Base-by-base conservation (phyloP, 2,113 vertebrate genomes). In the Pan paniscus region DNA sequence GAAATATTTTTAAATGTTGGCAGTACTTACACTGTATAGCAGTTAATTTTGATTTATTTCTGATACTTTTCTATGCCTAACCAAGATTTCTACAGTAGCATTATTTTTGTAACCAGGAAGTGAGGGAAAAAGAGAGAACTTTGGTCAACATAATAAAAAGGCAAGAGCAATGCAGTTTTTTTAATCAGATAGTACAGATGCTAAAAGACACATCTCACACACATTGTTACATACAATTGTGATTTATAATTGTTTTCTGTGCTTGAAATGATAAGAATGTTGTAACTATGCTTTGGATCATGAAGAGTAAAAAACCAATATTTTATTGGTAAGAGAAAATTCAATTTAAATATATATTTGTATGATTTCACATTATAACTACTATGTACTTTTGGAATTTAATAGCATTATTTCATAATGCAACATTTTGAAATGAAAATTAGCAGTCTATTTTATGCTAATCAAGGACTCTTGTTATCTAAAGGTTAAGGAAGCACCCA, bases 1-100 rank as follows among this genome's bases (percentile, higher is more conserved):
- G 22, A 90, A 82, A 23, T 75, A 40, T 85, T 97, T 94, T 90
- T 73, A 43, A 96, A 82, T 87, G 17, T 86, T 85, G 22, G n/a
- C 90, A 67, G 80, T 84, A 93, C 32, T 81, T 90, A 79, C 25
- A 85, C 13, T 85, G 6, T 30, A n/a, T 75, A 25, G 25, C 27
- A 93, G 30, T 17, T 64, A 43, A 79, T 64, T 89, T 90, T 91
- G 17, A 90, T 88, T 94, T 92, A 64, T 84, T 86, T 93, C 32
- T 81, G 4, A 40, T 95, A 87, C 32, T 93, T 92, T 92, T 82
- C 30, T 95, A 2, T 92, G 43, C 78, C 86, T 82, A 64, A 50
- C 32, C 23, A 79, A 79, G 40, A 76, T 55, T 52, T 82, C 70
- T 91, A 91, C 35, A 91, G 32, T 91, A 80, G 30, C 68, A 79